Conservation (phyloP, 23 tunicate genomes). For the Pegea sp. region DNA sequence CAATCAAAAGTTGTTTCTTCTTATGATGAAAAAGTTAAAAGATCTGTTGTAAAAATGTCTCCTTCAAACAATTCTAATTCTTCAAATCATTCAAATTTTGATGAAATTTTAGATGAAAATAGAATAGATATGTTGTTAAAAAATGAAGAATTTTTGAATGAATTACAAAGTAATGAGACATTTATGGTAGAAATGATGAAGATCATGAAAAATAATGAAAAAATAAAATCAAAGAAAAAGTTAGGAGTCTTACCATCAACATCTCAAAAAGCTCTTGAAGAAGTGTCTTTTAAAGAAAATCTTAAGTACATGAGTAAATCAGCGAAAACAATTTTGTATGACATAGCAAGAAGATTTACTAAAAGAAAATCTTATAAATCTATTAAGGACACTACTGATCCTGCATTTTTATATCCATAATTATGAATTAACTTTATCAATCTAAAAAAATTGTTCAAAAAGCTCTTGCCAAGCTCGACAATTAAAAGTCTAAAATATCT, state of each 20-base stretch:
- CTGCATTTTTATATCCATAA: no score
- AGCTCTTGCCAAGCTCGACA: no score
- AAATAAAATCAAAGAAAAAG: neutral
- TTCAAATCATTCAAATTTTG: neutral
- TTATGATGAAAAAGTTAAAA: no score
- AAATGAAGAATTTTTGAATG: slow-evolving; percentile 61
- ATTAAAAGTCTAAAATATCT: no score
- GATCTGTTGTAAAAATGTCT: no score
- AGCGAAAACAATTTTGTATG: neutral
- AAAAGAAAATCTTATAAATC: neutral
- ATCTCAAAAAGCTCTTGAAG: neutral
- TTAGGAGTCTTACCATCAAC: neutral
- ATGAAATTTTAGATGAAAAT: slow-evolving; percentile 51
- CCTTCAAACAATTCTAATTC: neutral
- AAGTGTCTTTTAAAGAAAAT: neutral
- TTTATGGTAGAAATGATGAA: slow-evolving; percentile 12
- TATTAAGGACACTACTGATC: neutral
- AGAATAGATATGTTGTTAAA: slow-evolving; percentile 48
- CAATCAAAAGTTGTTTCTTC: neutral
- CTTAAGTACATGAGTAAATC: neutral
- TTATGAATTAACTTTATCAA: no score
- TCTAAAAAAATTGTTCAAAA: no score
- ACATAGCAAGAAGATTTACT: neutral
- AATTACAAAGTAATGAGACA: slow-evolving; percentile 46
- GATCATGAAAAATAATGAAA: neutral